These are phyloP conservation scores for Oxyscelio sp. DNA, from an alignment of 2,888 invertebrate species.

Conservation along the genomic window DNA sequence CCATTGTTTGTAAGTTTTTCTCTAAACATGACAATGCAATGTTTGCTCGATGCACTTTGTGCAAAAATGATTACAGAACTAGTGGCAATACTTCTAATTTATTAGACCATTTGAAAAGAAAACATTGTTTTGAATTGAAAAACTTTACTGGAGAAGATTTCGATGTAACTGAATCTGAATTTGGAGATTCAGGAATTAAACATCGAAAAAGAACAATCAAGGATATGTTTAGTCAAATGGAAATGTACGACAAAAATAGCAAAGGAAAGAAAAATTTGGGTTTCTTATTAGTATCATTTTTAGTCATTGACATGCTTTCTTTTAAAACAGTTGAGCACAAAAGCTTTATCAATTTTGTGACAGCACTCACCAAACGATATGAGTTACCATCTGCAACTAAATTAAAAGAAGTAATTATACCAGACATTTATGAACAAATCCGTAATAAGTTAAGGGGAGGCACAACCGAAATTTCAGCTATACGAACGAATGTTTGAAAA, in stretches of 20 bases:
- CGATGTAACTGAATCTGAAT: background rate
- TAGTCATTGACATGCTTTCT: background rate
- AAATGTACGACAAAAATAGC: background rate
- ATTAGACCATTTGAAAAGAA: background rate
- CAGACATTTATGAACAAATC: too few relatives aligned
- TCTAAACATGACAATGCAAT: background rate
- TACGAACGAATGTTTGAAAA: too few relatives aligned
- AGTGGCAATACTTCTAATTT: constrained; percentile 8
- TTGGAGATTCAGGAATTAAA: background rate
- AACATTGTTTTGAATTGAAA: too few relatives aligned
- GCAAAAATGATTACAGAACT: background rate
- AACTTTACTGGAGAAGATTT: too few relatives aligned
- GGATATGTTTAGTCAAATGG: constrained; percentile 2
- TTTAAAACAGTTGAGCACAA: background rate
- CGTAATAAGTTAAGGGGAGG: too few relatives aligned
- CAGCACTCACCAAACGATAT: background rate
- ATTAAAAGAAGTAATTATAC: background rate
- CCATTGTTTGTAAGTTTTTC: constrained; percentile 3
- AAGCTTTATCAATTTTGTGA: background rate
- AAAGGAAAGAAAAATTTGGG: background rate
- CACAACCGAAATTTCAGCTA: too few relatives aligned
- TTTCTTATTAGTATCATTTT: background rate
- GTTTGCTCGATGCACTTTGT: background rate
- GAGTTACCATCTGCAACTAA: background rate
- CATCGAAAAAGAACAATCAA: background rate